phyloP scores from a whole-genome alignment of 2,113 vertebrate genomes.

The Actinemys pallida region DNA sequence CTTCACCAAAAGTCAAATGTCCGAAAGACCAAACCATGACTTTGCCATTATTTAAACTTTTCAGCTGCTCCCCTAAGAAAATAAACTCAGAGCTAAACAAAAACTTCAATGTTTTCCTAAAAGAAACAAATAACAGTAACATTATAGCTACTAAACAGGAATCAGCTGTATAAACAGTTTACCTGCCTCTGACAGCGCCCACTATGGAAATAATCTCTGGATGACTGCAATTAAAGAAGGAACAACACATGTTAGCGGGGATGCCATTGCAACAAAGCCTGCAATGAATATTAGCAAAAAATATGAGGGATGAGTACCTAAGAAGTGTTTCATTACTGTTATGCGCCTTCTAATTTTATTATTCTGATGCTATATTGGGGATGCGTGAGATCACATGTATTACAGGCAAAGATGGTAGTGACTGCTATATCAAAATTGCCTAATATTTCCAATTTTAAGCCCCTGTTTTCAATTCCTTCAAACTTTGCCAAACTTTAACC shows the following conservation, averaged over 20 bases:
- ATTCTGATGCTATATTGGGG: neutral
- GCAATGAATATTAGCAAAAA: neutral
- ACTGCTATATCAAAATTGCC: neutral
- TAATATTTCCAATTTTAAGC: neutral
- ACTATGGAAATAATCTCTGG: constrained; percentile 43
- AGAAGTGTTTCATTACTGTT: neutral
- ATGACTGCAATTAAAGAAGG: constrained; percentile 35
- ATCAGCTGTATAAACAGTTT: constrained; percentile 78
- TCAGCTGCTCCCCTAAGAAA: constrained; percentile 81
- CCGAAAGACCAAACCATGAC: neutral
- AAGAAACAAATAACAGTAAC: constrained; percentile 70
- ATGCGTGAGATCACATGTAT: neutral
- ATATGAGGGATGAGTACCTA: neutral
- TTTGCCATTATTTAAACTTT: constrained; percentile 66
- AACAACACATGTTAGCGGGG: neutral
- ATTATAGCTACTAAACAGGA: constrained; percentile 66
- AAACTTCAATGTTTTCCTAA: constrained; percentile 68
- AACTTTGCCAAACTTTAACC: neutral
- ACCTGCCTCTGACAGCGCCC: constrained; percentile 62
- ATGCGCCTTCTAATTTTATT: neutral
- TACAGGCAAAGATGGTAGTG: neutral
- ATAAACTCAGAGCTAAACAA: constrained; percentile 83
- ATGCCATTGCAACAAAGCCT: neutral
- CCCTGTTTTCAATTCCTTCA: neutral
- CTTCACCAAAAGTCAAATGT: constrained; percentile 40